A percentile compares a stretch with the other conserved stretches of the same genome.
Evolutionary conservation across 2,797 vertebrate genomes (phyloP).

Genomic region (Alexandromys oeconomus): DNA sequence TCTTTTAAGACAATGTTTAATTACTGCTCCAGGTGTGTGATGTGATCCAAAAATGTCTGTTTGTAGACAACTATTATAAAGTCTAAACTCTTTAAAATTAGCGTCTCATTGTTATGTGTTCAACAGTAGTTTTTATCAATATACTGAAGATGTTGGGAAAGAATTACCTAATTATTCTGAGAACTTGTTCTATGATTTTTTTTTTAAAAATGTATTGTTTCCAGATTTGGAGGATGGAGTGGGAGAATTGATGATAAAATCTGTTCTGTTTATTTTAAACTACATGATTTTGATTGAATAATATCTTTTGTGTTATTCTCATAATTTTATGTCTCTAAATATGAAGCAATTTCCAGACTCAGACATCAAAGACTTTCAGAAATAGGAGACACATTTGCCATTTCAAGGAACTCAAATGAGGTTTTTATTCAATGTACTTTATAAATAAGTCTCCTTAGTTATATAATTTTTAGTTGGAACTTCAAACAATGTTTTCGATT

Average conservation of each 20-base stretch:
- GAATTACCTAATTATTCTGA: slow-evolving; percentile 51
- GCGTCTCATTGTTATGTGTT: background rate
- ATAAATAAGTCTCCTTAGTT: slow-evolving; percentile 17
- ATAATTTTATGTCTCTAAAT: slow-evolving; percentile 53
- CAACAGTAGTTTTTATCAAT: slow-evolving; percentile 17
- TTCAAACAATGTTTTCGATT: slow-evolving; percentile 2
- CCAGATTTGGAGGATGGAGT: background rate
- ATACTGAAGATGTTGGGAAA: background rate
- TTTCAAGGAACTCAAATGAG: slow-evolving; percentile 54
- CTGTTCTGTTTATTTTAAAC: background rate
- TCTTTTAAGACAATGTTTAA: slow-evolving; percentile 17
- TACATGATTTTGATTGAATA: background rate
- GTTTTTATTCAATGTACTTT: background rate
- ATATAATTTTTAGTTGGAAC: background rate
- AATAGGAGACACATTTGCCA: slow-evolving; percentile 31
- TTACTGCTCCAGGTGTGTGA: slow-evolving; percentile 37
- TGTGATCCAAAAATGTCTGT: background rate
- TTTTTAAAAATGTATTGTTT: background rate
- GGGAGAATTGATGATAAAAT: background rate
- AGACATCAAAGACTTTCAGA: slow-evolving; percentile 36
- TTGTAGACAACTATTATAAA: background rate
- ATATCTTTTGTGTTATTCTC: slow-evolving; percentile 25
- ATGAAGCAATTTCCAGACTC: slow-evolving; percentile 34
- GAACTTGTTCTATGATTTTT: slow-evolving; percentile 2
- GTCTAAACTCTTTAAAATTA: slow-evolving; percentile 53